Conservation (phyloP, 2,113 vertebrate genomes). For the Platichthys flesus region DNA sequence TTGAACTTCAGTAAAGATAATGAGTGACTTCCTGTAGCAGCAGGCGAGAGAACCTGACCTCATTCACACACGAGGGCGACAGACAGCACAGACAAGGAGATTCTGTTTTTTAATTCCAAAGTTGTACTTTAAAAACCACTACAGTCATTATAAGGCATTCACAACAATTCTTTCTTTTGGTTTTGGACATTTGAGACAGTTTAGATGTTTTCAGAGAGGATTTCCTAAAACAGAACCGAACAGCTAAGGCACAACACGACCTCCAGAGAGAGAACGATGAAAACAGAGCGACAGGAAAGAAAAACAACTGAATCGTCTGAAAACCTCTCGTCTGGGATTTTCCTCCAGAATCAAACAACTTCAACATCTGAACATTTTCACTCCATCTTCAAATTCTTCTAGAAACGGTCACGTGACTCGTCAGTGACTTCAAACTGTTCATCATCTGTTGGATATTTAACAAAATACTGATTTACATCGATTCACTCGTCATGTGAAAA, state of each 20-base stretch:
- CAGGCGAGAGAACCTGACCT: no score
- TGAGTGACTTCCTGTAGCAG: no score
- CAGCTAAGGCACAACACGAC: slow-evolving; percentile 66
- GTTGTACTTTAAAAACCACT: slow-evolving; percentile 42
- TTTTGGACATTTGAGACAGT: slow-evolving; percentile 27
- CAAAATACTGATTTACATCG: slow-evolving; percentile 36
- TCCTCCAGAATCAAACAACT: no score
- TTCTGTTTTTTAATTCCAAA: slow-evolving; percentile 56
- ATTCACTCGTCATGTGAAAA: slow-evolving; percentile 21
- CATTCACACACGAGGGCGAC: no score
- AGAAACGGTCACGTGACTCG: background rate
- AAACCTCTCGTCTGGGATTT: background rate
- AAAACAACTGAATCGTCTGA: background rate
- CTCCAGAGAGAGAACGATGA: slow-evolving; percentile 20
- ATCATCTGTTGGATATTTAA: background rate
- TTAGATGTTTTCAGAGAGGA: slow-evolving; percentile 42
- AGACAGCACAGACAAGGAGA: background rate
- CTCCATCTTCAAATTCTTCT: background rate
- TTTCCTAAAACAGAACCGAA: slow-evolving; percentile 46
- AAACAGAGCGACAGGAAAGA: background rate
- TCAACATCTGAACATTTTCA: background rate
- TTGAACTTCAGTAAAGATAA: no score
- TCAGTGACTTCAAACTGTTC: slow-evolving; percentile 24
- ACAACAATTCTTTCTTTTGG: slow-evolving; percentile 30
- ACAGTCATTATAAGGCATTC: slow-evolving; percentile 50